These are phyloP conservation scores for Lasiurus cinereus DNA, from an alignment of 2,113 vertebrate species.

Conservation along the genomic window DNA sequence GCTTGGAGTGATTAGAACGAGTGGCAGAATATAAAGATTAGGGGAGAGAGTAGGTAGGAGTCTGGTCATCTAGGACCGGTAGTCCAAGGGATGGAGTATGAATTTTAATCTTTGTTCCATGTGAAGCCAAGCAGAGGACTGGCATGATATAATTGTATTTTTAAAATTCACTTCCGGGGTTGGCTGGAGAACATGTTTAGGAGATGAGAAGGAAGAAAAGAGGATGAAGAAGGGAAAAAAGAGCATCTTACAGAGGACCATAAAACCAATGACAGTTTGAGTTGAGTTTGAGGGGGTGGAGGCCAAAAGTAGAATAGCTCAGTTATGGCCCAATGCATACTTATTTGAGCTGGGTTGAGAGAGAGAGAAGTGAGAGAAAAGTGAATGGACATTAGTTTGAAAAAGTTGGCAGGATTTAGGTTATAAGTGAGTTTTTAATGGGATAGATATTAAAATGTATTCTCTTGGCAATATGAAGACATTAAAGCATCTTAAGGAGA, in stretches of 20 bases:
- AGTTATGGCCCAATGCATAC: neutral
- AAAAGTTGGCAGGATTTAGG: neutral
- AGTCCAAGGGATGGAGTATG: neutral
- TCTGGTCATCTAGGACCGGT: neutral
- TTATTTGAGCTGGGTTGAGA: neutral
- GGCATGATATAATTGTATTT: neutral
- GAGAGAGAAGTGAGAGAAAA: neutral
- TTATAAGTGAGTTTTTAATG: constrained; percentile 13
- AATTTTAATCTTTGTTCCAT: neutral
- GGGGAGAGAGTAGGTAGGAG: neutral
- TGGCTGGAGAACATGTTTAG: neutral
- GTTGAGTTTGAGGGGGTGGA: neutral
- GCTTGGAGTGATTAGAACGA: neutral
- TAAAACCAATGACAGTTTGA: neutral
- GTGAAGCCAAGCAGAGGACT: neutral
- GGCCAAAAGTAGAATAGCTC: neutral
- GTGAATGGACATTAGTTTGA: neutral
- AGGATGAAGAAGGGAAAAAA: neutral
- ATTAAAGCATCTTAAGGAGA: constrained; percentile 27
- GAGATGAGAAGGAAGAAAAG: neutral
- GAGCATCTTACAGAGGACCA: neutral
- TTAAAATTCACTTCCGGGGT: neutral
- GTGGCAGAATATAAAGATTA: neutral
- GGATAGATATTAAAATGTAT: constrained; percentile 13
- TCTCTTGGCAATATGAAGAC: constrained; percentile 16